These are phyloP conservation scores for Neoaliturus tenellus DNA, from an alignment of 2,888 invertebrate species.

Conservation along the genomic window DNA sequence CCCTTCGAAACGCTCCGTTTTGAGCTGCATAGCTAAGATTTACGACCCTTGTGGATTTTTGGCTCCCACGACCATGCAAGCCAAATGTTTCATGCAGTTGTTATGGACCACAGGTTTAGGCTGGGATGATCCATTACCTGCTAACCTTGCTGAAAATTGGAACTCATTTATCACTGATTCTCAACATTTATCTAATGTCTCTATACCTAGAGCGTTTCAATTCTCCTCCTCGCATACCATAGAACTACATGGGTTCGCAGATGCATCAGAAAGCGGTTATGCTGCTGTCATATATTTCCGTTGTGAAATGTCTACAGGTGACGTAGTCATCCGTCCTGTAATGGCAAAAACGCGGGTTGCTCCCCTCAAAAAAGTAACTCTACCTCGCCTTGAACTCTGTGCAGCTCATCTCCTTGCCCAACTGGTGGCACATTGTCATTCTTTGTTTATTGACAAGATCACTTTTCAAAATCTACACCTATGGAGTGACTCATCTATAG, in stretches of 20 bases:
- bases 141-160: no score
- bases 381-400: background rate
- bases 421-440: background rate
- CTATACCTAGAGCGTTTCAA: conserved; percentile 2
- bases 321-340: background rate
- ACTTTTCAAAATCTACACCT: background rate
- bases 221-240: background rate
- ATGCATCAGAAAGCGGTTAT: conserved; percentile 49
- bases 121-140: conserved; percentile 27
- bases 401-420: no score
- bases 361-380: background rate
- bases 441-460: background rate
- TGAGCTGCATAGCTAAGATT: conserved; percentile 9
- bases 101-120: conserved; percentile 18
- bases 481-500: conserved; percentile 30
- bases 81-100: conserved; percentile 36
- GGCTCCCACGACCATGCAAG: no score
- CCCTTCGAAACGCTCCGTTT: background rate
- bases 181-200: background rate
- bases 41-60: conserved; percentile 20
- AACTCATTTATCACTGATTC: no score
- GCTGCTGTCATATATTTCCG: no score
- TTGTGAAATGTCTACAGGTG: background rate
- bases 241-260: conserved; percentile 10
- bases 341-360: background rate